phyloP scores from a whole-genome alignment of 2,888 invertebrate species.

The Alitta virens region DNA sequence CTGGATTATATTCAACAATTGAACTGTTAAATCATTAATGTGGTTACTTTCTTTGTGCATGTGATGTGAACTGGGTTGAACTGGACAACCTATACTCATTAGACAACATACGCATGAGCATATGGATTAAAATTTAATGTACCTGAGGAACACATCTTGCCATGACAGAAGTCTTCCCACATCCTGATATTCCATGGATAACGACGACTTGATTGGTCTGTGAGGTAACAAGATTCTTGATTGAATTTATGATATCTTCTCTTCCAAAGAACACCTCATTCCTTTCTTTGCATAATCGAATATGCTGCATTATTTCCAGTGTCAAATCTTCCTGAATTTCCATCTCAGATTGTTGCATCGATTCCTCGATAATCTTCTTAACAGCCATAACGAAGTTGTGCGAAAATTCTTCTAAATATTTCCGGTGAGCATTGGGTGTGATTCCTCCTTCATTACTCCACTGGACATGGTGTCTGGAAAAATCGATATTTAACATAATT shows the following conservation, averaged over 20 bases:
- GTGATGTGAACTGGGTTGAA: too few relatives aligned
- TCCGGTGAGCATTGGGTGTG: slow-evolving; percentile 30
- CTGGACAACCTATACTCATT: too few relatives aligned
- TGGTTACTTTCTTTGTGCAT: too few relatives aligned
- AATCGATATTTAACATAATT: too few relatives aligned
- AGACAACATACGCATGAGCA: too few relatives aligned
- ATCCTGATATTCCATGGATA: slow-evolving; percentile 42
- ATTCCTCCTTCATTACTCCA: slow-evolving; percentile 39
- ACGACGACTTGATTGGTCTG: slow-evolving; percentile 32
- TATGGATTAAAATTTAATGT: too few relatives aligned
- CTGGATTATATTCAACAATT: too few relatives aligned
- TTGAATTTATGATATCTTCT: slow-evolving; percentile 31
- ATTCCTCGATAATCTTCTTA: slow-evolving; percentile 33
- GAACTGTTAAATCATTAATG: too few relatives aligned
- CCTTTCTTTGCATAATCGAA: slow-evolving; percentile 28
- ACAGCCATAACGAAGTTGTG: slow-evolving; percentile 34
- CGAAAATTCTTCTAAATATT: slow-evolving; percentile 34
- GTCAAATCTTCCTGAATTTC: slow-evolving; percentile 32
- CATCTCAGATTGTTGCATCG: slow-evolving; percentile 24
- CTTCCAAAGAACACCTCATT: slow-evolving; percentile 35
- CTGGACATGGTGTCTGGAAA: slow-evolving; percentile 15
- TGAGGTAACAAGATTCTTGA: slow-evolving; percentile 29
- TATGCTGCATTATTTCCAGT: slow-evolving; percentile 37
- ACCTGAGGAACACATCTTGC: slow-evolving; percentile 30
- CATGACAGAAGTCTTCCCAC: slow-evolving; percentile 49